Base-by-base conservation (phyloP, 2,888 invertebrate species). In the Romanomermis culicivorax region DNA sequence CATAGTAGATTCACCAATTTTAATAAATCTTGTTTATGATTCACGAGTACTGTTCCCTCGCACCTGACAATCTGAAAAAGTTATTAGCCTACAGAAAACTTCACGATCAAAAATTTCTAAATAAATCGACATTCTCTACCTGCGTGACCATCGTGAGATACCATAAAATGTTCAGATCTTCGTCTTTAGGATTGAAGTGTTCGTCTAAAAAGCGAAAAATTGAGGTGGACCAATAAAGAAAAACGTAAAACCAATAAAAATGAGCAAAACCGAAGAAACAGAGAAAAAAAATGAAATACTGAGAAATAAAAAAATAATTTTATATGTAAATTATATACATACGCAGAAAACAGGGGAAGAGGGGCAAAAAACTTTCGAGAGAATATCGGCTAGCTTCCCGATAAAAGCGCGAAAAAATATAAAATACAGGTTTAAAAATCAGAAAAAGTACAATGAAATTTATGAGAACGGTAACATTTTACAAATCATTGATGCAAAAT, bases 1-100 rank as follows among this genome's bases (percentile, higher is more conserved):
- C 85, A 68, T 7, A 80, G 78, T 51, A 77, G 75, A 62, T 82
- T 79, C 52, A 88, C 69, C n/a, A 85, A 77, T 1, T 75, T 74
- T 24, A 76, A 66, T 7, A 87, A 67, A 23, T 76, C 70, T 4
- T 79, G 78, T 53, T 80, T 73, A 67, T 83, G 80, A 20, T 77
- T 76, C 29, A 82, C 59, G 29, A 85, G 67, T 52, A 77, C 76
- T 1, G 71, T 69, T 2, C 81, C 80, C 55, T 78, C 76, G 56
- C 81, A 80, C 62, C 80, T 77, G 1, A 82, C 77, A 1, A 80
- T 70, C 74, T 76, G 63, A 36, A 36, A 11, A 36, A 36, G 17
- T 36, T n/a, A n/a, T n/a, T n/a, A 36, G 17, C 17, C 36, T 17
- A 36, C 36, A 36, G 7, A 11, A 11, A 36, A 36, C 17, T 7